Evolutionary conservation across 2,113 vertebrate species (phyloP), one percentile per base, ranked within the genome.

Genomic region (Campylorhamphus procurvoides): DNA sequence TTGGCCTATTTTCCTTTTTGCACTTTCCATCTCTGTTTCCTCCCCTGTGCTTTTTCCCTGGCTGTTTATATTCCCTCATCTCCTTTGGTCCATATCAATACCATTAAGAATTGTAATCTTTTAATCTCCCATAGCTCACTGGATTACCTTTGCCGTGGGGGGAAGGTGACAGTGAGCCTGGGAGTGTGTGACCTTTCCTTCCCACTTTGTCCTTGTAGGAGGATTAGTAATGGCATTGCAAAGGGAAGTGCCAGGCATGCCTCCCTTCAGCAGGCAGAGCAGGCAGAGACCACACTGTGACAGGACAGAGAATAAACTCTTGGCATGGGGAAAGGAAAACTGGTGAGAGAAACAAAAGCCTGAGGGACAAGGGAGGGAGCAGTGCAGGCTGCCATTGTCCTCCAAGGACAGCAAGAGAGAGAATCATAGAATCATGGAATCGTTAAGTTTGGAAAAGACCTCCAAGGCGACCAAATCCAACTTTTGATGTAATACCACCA

Each of bases 1-100:
- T 87, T 97, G 93, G 84, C 93, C 96, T 97, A 92, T 95, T 95
- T 97, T 95, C 37, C 31, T 81, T 93, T 84, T 85, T 93, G 17
- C 71, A n/a, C 31, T 96, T 95, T 75, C 53, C 1, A 1, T 68
- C 55, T 94, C 87, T 86, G 42, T 81, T 89, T 94, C 83, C 63
- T 94, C 87, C 81, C 55, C 60, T 58, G 83, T 84, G 67, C 67
- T 84, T 92, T 87, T 68, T 27, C 55, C 35, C 40, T 44, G 56
- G 31, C 58, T 91, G 83, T 94, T 95, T 87, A 72, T 33, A 27
- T 86, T 87, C 60, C 62, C 40, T 71, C 23, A 8, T 67, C 33
- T 72, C 42, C 69, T 90, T 74, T 74, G 44, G n/a, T 63, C 42
- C 39, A 3, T 50, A 66, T 58, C 46, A 79, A 29, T 42, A 91